Conservation (phyloP, 1,140 invertebrate species). For the Eriocheir sinensis region DNA sequence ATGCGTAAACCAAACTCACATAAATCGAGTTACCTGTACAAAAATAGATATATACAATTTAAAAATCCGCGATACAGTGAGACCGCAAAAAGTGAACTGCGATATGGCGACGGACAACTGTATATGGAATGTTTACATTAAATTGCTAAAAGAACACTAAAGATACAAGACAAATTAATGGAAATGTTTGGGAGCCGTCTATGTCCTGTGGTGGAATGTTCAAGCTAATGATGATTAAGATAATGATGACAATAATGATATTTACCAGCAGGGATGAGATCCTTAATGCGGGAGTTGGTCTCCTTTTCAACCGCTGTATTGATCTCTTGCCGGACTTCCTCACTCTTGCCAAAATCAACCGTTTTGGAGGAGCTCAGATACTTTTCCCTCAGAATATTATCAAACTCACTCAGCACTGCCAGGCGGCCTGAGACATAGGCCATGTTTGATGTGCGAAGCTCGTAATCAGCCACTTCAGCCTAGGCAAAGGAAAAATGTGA, state of each 20-base stretch:
- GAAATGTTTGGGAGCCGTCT: not conserved
- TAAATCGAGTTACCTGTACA: too few relatives aligned
- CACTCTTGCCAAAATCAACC: constrained; percentile 51
- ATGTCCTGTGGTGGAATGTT: too few relatives aligned
- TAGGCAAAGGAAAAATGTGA: constrained; percentile 35
- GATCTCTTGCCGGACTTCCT: constrained; percentile 56
- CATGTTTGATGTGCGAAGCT: constrained; percentile 69
- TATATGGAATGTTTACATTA: too few relatives aligned
- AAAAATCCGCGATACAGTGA: too few relatives aligned
- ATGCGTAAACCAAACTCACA: too few relatives aligned
- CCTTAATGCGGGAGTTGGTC: constrained; percentile 67
- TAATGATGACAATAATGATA: not conserved
- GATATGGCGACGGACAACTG: too few relatives aligned
- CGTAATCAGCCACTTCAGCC: constrained; percentile 59
- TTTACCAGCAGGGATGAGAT: constrained; percentile 63
- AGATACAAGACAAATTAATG: too few relatives aligned
- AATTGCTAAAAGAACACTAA: too few relatives aligned
- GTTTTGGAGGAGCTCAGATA: constrained; percentile 58
- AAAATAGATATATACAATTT: too few relatives aligned
- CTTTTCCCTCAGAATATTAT: constrained; percentile 56
- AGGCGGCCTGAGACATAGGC: constrained; percentile 61
- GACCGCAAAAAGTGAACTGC: too few relatives aligned
- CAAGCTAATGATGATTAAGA: not conserved
- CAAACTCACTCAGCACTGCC: constrained; percentile 52
- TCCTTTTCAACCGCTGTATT: constrained; percentile 58